phyloP scores from a whole-genome alignment of 2,888 invertebrate genomes.

The Chloromyia formosa region DNA sequence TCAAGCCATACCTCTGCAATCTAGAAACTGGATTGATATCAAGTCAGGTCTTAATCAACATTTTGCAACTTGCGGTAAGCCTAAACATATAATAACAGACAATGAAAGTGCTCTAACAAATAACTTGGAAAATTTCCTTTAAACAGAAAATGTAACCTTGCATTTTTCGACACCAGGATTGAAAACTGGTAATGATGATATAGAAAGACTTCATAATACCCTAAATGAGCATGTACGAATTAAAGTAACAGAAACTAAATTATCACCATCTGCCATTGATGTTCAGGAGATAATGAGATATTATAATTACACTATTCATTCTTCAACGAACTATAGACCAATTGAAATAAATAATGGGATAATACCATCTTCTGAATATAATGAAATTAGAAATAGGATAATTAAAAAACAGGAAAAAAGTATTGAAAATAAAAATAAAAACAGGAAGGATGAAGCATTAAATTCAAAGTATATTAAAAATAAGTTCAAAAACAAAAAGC shows the following conservation, averaged over 20 bases:
- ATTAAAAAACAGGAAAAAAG: background rate
- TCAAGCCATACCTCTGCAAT: slow-evolving; percentile 28
- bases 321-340: background rate
- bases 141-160: background rate
- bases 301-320: slow-evolving; percentile 2
- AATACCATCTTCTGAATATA: background rate
- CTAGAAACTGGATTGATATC: slow-evolving; percentile 42
- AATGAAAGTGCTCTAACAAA: too few relatives aligned
- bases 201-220: slow-evolving; percentile 27
- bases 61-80: background rate
- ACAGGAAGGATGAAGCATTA: background rate
- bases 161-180: slow-evolving; percentile 1
- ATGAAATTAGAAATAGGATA: background rate
- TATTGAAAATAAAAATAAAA: background rate
- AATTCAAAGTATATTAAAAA: slow-evolving; percentile 4
- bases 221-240: slow-evolving; percentile 19
- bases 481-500: background rate
- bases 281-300: background rate
- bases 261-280: background rate
- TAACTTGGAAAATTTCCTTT: too few relatives aligned
- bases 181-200: slow-evolving; percentile 2
- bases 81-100: too few relatives aligned
- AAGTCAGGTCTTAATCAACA: slow-evolving; percentile 28
- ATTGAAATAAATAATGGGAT: background rate
- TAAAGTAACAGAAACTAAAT: background rate